Evolutionary conservation across 2,113 vertebrate genomes (phyloP).

Genomic region (Hippocampus comes): DNA sequence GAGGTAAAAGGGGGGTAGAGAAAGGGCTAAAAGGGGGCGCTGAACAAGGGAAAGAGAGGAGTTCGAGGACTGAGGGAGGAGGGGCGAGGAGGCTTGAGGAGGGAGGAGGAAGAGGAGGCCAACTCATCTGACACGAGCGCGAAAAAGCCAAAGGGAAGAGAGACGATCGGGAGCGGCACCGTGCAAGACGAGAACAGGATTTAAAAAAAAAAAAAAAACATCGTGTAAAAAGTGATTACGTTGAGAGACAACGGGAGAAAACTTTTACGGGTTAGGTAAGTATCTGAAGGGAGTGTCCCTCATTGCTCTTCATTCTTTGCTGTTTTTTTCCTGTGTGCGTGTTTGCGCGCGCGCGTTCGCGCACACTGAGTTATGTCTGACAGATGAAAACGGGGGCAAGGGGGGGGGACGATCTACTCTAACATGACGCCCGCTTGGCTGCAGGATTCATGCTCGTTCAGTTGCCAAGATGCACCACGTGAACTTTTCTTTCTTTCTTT

Average conservation of each 20-base stretch:
- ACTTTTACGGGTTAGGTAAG: background rate
- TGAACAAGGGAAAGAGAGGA: background rate
- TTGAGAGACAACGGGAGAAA: background rate
- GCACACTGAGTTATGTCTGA: conserved; percentile 53
- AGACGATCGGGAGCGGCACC: conserved; percentile 40
- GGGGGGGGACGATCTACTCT: conserved; percentile 40
- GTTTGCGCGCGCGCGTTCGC: conserved; percentile 49
- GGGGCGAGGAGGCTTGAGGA: background rate
- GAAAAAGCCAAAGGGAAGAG: conserved; percentile 60
- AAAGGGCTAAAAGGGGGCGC: background rate
- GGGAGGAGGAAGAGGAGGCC: conserved; percentile 45
- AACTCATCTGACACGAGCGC: conserved; percentile 68
- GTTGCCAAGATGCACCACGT: conserved; percentile 26
- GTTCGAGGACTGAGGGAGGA: conserved; percentile 1
- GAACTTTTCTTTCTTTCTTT: conserved; percentile 6
- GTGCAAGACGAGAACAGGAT: conserved; percentile 9
- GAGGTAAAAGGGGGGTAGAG: conserved; percentile 1
- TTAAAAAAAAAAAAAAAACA: conserved; percentile 10
- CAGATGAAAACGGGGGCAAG: conserved; percentile 61
- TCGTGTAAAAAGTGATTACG: conserved; percentile 7
- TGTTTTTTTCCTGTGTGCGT: background rate
- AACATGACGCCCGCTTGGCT: conserved; percentile 25
- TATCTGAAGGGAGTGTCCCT: too few relatives aligned
- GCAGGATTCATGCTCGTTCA: conserved; percentile 35
- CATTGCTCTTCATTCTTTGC: background rate